These are phyloP conservation scores for Podarcis siculus DNA, from an alignment of 2,797 vertebrate genomes.

Conservation along the genomic window DNA sequence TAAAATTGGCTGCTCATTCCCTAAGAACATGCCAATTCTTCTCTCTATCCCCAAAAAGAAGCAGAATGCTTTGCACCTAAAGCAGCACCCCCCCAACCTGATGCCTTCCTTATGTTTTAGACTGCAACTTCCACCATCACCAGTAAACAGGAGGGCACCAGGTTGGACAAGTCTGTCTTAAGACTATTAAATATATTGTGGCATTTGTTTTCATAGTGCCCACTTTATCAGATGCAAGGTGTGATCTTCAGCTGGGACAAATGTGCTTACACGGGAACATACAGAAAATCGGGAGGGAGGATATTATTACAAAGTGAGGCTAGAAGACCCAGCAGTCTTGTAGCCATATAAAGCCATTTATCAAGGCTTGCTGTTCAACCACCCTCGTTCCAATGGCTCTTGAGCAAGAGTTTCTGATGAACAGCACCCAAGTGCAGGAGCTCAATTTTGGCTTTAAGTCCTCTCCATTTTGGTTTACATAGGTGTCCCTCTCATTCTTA, in stretches of 20 bases:
- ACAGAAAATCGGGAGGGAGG: background rate
- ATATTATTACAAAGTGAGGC: background rate
- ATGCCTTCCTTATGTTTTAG: too few species aligned
- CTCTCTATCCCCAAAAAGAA: too few species aligned
- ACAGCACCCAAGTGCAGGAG: background rate
- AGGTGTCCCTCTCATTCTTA: slow-evolving; percentile 1
- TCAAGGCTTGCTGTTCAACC: background rate
- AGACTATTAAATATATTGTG: background rate
- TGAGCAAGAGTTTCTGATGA: too few species aligned
- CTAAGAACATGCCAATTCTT: too few species aligned
- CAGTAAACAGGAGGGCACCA: too few species aligned
- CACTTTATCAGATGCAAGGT: background rate
- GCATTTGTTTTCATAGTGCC: background rate
- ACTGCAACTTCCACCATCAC: too few species aligned
- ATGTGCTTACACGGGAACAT: too few species aligned
- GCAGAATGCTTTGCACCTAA: too few species aligned
- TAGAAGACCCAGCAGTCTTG: background rate
- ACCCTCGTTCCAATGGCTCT: background rate
- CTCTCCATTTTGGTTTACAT: background rate
- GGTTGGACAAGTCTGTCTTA: too few species aligned
- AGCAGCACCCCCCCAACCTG: too few species aligned
- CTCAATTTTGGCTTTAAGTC: background rate
- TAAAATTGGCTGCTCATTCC: too few species aligned
- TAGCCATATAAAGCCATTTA: background rate
- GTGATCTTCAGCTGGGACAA: background rate